Evolutionary conservation across 2,113 vertebrate genomes (phyloP).

Genomic region (Leucopsar rothschildi): DNA sequence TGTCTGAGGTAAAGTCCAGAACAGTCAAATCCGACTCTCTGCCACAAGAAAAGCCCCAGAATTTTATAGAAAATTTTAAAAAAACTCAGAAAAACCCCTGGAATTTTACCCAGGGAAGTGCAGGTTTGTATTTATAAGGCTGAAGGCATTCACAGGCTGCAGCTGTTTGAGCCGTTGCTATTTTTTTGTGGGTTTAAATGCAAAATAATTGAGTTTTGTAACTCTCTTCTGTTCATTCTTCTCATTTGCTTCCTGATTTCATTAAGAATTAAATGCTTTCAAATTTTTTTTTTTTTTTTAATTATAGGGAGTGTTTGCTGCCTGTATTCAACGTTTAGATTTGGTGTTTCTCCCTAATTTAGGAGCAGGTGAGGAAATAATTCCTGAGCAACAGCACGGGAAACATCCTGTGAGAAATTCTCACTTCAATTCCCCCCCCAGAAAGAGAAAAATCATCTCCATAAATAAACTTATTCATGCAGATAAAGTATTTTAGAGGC

Average conservation of each 20-base stretch:
- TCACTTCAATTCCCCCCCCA: fast-evolving
- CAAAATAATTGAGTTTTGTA: fast-evolving
- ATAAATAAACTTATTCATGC: fast-evolving
- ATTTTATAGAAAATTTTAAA: neutral
- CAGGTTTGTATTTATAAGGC: fast-evolving
- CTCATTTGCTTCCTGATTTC: neutral
- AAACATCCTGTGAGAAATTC: no score
- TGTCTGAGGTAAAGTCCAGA: neutral
- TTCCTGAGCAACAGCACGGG: neutral
- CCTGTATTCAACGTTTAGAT: fast-evolving
- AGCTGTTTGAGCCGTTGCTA: fast-evolving
- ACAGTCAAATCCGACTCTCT: neutral
- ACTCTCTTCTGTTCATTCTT: fast-evolving
- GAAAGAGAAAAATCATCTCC: fast-evolving
- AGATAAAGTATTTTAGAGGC: neutral
- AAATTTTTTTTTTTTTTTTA: neutral
- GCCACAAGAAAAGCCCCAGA: neutral
- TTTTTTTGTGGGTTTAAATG: fast-evolving
- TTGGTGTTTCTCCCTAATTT: fast-evolving
- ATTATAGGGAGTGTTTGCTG: neutral
- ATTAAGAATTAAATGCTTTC: fast-evolving
- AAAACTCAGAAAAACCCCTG: neutral
- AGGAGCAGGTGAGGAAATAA: fast-evolving
- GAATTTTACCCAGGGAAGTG: neutral
- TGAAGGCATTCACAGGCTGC: fast-evolving